Evolutionary conservation across 2,797 vertebrate species (phyloP), one percentile per base, ranked within the genome.

Genomic region (Esox lucius): DNA sequence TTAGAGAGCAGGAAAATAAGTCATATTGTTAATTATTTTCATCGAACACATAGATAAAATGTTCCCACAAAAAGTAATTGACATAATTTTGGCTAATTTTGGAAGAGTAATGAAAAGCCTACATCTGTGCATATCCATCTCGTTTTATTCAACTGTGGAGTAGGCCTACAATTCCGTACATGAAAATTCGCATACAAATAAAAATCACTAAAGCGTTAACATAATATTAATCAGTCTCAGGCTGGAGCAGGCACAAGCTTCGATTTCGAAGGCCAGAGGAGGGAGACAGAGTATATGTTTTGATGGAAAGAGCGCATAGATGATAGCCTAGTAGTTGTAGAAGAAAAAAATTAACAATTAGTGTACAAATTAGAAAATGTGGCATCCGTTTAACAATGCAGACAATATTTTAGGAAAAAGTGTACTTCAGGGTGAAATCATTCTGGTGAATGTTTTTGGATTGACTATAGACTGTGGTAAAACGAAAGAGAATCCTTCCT

Each of bases 261-360:
- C 11, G 56, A 24, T 24, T 22, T 4, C 24, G n/a, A 24, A 24
- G n/a, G 70, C 90, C 93, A 93, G 90, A 85, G 94, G 93, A 91
- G 93, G 93, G 93, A 91, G 93, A 91, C 92, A 93, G 70, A 82
- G 84, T 76, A 90, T 87, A 85, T 75, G 87, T 48, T 83, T 87
- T 91, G 83, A 75, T 76, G 19, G 70, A 64, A 28, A 79, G 74
- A 46, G 64, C 66, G 68, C 75, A 80, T 72, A 79, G 73, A 80
- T 74, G 33, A 69, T 49, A 13, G 22, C 11, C 16, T 24, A 15
- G 12, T 1, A 49, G 67, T 22, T 4, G 9, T 9, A 42, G n/a
- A 68, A 0, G 46, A 22, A 69, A 49, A 51, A 8, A 8, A 46
- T 24, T 24, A 53, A 19, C 22, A 17, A 53, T 33, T 66, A 71